Evolutionary conservation across 2,797 vertebrate genomes (phyloP), one percentile per base, ranked within the genome.

Genomic region (Cichlasoma orientale): DNA sequence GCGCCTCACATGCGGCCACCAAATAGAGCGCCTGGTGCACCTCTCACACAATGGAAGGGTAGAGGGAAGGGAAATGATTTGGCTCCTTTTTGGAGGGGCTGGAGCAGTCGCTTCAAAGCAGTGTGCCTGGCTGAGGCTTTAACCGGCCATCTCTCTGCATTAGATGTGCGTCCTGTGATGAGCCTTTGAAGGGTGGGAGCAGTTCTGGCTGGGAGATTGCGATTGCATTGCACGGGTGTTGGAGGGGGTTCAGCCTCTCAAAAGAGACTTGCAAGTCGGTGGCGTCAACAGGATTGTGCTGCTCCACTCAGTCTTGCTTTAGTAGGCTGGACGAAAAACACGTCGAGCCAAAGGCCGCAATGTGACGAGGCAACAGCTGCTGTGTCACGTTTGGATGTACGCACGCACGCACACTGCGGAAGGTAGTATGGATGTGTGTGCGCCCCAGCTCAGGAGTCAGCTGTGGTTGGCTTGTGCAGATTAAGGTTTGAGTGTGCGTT

Each of bases 161-260:
- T 93, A 94, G 93, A 91, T 84, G 86, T 93, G 90, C 86, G 80
- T 89, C 85, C 90, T 85, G 89, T 93, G 92, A 95, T 86, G 90
- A 92, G 93, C 86, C 93, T 93, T 95, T 95, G 94, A 95, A 94
- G 94, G 92, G 77, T 77, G 85, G 72, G 38, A 86, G 89, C 79
- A 63, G 86, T 77, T 81, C 90, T 78, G 88, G 77, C 79, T 76
- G 77, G 73, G 74, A 85, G 89, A 90, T 89, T 92, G 89, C 72
- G 63, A 78, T 80, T 84, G 88, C 84, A 72, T 88, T 88, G 88
- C 91, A 88, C 27, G 86, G 84, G 59, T 75, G 82, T 77, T 53
- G 83, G 59, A 52, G 78, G 71, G 71, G 77, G 68, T 73, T 78
- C 73, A 8, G 77, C 50, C 50, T 75, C 18, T 53, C 54, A 57